Base-by-base conservation (phyloP, 2,888 invertebrate genomes). In the Nephrocerus scutellatus region DNA sequence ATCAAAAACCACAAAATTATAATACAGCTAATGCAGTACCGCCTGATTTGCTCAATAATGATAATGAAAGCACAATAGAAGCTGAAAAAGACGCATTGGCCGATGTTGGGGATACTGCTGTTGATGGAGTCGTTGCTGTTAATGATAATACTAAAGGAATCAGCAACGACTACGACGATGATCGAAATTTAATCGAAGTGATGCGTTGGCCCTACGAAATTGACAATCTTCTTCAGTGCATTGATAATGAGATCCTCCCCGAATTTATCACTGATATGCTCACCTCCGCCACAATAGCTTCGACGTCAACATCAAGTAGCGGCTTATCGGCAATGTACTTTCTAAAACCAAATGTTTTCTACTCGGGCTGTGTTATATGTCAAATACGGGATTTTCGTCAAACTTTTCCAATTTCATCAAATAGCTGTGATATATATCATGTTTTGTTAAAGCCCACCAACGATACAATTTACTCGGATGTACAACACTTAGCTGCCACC, bases 231-330 rank as follows among this genome's bases (percentile, higher is more conserved):
- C 72, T 93, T 51, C 82, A 84, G 60, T 89, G 85, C 64, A 83
- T 93, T 57, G 89, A 92, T 67, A 85, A 84, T 68, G 90, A 90
- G 67, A 84, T 91, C 71, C 72, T 95, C 62, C 93, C 93, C 33
- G 84, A 89, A 44, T 80, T 85, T 60, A 73, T 93, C 41, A 74
- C 88, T 46, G 89, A 92, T 65, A 71, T 91, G 50, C 70, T 93
- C 44, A 89, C 88, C 62, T 75, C 81, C 7, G 83, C 84, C 60
- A 80, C 87, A 62, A 50, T 62, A 30, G 59, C 59, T 28, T 32
- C 60, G 26, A 56, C 51, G 31, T 49, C 54, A 8, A 46, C 54
- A 5, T 52, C 52, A 38, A 60, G 60, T 33, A 57, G 57, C n/a
- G 59, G 53, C 43, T 59, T 57, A 33, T 50, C 55, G 6, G 50